Evolutionary conservation across 30 jellyfish, hydroid and myxozoan species (phyloP), one percentile per base, ranked within the genome.

Genomic region (Turritopsis dohrnii): DNA sequence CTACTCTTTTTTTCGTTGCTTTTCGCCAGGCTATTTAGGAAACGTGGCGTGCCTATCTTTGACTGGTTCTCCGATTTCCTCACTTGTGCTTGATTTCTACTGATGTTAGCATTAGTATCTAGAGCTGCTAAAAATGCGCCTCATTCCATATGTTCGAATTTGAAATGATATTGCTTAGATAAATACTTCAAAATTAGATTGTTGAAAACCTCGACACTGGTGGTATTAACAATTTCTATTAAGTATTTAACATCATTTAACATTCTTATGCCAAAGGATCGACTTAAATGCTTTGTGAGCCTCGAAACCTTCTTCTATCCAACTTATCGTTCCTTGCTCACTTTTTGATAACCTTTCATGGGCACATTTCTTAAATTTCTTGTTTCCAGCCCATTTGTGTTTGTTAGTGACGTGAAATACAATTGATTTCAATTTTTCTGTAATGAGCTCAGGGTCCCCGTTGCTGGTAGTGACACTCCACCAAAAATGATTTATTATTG

Each of bases 391-490:
- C n/a, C n/a, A n/a, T n/a, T n/a, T n/a, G n/a, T n/a, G n/a, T n/a
- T n/a, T n/a, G n/a, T n/a, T n/a, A n/a, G n/a, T n/a, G n/a, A n/a
- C 72, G n/a, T 54, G 72, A 54, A 54, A 54, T 54, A 54, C n/a
- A 54, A 54, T 54, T 16, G 81, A 72, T 25, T 23, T 18, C 16
- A 16, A 72, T 72, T 72, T 72, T 72, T 72, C 81, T 13, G 18
- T 16, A 16, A 72, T 16, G 23, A 72, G 81, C 13, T 72, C 52
- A 13, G 24, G 52, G 28, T 72, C 41, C 29, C 41, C 41, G 13
- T 72, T 72, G 16, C 29, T 16, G 41, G 52, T 72, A 13, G 81
- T 23, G 16, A 72, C 81, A 72, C 81, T 72, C 81, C 81, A 72
- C 81, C 81, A 72, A 72, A 72, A 72, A 25, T 72, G n/a, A n/a